A percentile compares a stretch with the other conserved stretches of the same genome.
Conservation (phyloP, 35 echinoderm and acorn worm genomes). For the Apostichopus californicus region DNA sequence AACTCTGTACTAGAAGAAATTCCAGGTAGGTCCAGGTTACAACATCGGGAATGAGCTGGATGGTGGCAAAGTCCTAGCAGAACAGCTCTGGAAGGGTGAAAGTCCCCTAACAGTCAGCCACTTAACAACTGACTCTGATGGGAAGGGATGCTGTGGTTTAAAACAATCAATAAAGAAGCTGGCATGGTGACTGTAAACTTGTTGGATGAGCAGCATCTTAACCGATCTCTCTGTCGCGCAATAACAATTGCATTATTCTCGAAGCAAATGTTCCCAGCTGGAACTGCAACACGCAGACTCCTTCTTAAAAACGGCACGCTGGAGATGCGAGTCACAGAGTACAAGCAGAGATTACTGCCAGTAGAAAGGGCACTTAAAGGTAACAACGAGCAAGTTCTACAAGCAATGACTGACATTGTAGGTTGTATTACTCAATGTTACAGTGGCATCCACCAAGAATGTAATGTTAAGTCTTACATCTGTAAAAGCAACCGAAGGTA, state of each 20-base stretch:
- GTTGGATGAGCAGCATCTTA: conserved; percentile 43
- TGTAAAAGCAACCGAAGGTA: not conserved
- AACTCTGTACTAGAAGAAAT: no score
- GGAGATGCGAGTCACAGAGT: conserved; percentile 17
- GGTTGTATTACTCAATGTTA: conserved; percentile 48
- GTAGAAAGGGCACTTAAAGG: not conserved
- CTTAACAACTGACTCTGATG: conserved; percentile 58
- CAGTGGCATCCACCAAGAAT: conserved; percentile 27
- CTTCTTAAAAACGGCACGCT: not conserved
- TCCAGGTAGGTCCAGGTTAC: not conserved
- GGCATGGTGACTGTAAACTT: not conserved
- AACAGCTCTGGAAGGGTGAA: not conserved
- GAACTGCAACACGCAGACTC: not conserved
- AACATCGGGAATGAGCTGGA: conserved; percentile 33
- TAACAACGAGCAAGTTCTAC: not conserved
- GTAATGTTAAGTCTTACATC: conserved; percentile 12
- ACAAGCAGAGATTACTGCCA: conserved; percentile 11
- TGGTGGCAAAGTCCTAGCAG: conserved; percentile 11
- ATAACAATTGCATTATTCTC: not conserved
- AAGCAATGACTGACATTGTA: conserved; percentile 5
- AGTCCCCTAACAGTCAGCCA: not conserved
- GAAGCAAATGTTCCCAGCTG: conserved; percentile 9
- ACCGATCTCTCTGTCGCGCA: not conserved
- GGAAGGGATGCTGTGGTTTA: conserved; percentile 22
- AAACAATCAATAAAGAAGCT: not conserved